A percentile compares a stretch with the other conserved stretches of the same genome.
Evolutionary conservation across 2,888 invertebrate species (phyloP).

Genomic region (Electrophaes corylata): DNA sequence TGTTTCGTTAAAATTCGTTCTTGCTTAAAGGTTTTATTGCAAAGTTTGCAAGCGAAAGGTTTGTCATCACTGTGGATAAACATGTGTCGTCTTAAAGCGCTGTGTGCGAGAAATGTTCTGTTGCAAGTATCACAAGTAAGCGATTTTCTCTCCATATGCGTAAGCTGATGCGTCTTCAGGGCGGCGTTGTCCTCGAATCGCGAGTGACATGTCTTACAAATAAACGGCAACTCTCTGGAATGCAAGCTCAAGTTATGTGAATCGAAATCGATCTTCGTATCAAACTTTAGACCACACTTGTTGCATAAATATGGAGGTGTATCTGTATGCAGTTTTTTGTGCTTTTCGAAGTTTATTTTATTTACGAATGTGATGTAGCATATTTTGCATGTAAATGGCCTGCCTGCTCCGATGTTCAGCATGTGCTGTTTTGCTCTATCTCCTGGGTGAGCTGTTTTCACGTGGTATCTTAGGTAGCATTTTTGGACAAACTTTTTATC

Average conservation of each 20-base stretch:
- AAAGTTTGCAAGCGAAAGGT: constrained; percentile 15
- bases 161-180: constrained; percentile 1
- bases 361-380: constrained; percentile 10
- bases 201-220: constrained; percentile 8
- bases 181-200: constrained; percentile 13
- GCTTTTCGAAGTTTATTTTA: constrained; percentile 15
- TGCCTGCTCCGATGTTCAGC: background rate
- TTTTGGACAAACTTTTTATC: constrained; percentile 38
- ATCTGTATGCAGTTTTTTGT: constrained; percentile 12
- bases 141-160: background rate
- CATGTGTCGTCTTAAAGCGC: constrained; percentile 8
- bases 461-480: constrained; percentile 14
- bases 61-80: constrained; percentile 20
- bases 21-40: constrained; percentile 21
- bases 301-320: constrained; percentile 12
- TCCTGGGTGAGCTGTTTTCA: constrained; percentile 6
- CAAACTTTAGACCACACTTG: constrained; percentile 37
- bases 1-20: constrained; percentile 17
- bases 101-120: constrained; percentile 8
- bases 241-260: constrained; percentile 11
- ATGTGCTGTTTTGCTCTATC: background rate
- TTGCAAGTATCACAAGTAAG: constrained; percentile 13
- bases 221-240: background rate
- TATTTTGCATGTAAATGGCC: constrained; percentile 8
- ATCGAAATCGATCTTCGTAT: constrained; percentile 10